These are phyloP conservation scores for Oreocharis arfaki DNA, from an alignment of 2,113 vertebrate species.

Conservation along the genomic window DNA sequence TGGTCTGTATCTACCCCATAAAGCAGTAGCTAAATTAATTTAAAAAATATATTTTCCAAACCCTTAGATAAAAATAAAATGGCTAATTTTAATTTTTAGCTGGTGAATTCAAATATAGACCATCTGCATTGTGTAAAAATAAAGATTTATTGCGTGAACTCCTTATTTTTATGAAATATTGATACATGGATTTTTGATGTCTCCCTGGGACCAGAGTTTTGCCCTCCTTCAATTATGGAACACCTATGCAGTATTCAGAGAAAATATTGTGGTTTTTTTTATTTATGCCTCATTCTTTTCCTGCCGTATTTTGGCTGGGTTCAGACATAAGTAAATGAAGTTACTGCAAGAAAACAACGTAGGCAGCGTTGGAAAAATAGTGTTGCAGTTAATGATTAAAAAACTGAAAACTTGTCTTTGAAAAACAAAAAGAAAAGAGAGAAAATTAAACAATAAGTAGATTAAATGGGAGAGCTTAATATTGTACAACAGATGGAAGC, in stretches of 20 bases:
- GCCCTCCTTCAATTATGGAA: background rate
- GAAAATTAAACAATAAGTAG: conserved; percentile 53
- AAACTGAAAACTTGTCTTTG: background rate
- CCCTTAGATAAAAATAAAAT: background rate
- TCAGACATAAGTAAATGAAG: background rate
- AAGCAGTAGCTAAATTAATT: background rate
- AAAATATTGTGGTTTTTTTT: background rate
- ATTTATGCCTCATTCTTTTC: background rate
- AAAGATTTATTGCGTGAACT: background rate
- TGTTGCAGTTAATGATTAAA: background rate
- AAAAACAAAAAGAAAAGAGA: background rate
- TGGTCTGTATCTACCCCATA: background rate
- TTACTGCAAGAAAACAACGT: background rate
- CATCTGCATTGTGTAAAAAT: background rate
- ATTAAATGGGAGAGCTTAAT: conserved; percentile 40
- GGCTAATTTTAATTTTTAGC: background rate
- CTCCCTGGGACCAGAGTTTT: background rate
- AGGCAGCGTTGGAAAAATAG: background rate
- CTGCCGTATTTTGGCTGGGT: background rate
- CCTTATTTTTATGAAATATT: background rate
- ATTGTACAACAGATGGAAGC: conserved; percentile 42
- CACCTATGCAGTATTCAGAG: background rate
- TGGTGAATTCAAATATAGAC: background rate
- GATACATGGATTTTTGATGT: background rate
- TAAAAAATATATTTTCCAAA: background rate